Evolutionary conservation across 1,140 invertebrate genomes (phyloP), one percentile per base, ranked within the genome.

Genomic region (Pseudomyrmex cubaensis): DNA sequence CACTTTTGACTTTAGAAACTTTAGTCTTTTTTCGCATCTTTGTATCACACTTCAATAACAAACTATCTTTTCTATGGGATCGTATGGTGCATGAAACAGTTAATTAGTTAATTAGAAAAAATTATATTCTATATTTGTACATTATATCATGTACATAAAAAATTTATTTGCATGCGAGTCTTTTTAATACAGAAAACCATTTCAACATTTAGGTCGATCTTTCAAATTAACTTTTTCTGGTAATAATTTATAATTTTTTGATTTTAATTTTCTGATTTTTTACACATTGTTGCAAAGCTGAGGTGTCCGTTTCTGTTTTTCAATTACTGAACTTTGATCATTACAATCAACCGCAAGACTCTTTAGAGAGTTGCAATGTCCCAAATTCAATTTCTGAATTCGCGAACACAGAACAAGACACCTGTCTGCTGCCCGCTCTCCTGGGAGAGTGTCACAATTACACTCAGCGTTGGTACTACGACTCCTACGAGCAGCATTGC

Each of bases 381-480:
- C 0, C 5, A 54, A 50, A 74, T 50, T 17, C 0, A 13, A 63
- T 50, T 10, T 46, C 13, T 50, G 20, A 67, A 57, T 10, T 66
- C 35, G 74, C 17, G 15, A 91, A 93, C 91, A 48, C 91, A 97
- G 97, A 95, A 80, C 95, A 96, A 94, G 97, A 98, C 88, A 94
- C 95, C 22, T 98, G 98, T 92, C 95, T 96, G 17, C 93, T 98
- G 85, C 97, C 98, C 0, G 96, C 97, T 9, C 95, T 96, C 72
- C 93, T 95, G 82, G 98, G 98, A 9, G 96, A 97, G 20, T 99
- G 98, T 90, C 95, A 95, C 69, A 96, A 97, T 87, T 98, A 98
- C 90, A 95, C 95, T 17, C 94, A 96, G 73, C 95, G 96, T 63
- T 99, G 97, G 97, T 98, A 97, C 94, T 99, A 96, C 93, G 97